phyloP scores from a whole-genome alignment of 2,113 vertebrate species.

The Gallinago undulata region DNA sequence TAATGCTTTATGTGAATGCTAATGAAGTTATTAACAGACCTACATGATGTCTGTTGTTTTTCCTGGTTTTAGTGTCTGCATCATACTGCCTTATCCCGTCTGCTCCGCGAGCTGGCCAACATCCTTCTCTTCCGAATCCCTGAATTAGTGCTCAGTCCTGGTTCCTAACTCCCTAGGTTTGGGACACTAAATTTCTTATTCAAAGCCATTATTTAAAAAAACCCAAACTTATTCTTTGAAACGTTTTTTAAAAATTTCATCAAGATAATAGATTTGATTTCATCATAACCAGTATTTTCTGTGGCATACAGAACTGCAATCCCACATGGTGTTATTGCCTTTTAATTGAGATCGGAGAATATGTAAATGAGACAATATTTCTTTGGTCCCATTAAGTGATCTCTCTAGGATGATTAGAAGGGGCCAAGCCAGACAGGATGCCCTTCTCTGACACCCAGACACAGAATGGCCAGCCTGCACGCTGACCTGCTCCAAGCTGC shows the following conservation, averaged over 20 bases:
- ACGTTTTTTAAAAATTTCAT: not conserved
- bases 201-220: not conserved
- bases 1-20: slow-evolving; percentile 54
- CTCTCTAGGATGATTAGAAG: not conserved
- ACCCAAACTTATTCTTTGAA: not conserved
- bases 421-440: not conserved
- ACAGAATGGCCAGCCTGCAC: not conserved
- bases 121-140: not conserved
- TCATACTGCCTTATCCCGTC: not conserved
- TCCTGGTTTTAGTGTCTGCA: slow-evolving; percentile 10
- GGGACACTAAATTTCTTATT: not conserved
- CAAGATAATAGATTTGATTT: not conserved
- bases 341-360: slow-evolving; percentile 22
- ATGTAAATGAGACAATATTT: slow-evolving; percentile 37
- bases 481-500: not conserved
- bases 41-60: slow-evolving; percentile 25
- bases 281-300: not conserved
- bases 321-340: not conserved
- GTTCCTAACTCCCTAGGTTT: not conserved
- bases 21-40: slow-evolving; percentile 53
- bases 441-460: fast-evolving
- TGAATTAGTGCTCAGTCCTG: not conserved
- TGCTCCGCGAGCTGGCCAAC: not conserved
- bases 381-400: not conserved
- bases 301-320: not conserved